A percentile compares a stretch with the other conserved stretches of the same genome.
These are phyloP conservation scores for Ascidia mentula DNA, from an alignment of 23 tunicate species.

Conservation along the genomic window DNA sequence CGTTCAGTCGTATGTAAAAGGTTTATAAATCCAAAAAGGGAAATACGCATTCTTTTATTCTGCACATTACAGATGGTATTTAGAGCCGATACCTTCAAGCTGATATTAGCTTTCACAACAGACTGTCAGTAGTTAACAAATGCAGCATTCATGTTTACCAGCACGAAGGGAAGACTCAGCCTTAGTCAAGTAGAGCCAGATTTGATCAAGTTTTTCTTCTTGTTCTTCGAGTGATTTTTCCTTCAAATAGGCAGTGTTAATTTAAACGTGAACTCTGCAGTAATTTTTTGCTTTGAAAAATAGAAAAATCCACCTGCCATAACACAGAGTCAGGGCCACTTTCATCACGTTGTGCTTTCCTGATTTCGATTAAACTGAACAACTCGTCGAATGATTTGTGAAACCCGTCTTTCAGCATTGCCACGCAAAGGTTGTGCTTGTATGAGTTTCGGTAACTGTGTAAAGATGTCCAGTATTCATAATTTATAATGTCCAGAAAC, in stretches of 20 bases:
- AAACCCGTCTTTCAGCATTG: conserved; percentile 78
- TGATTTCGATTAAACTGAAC: conserved; percentile 50
- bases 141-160: conserved; percentile 64
- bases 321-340: conserved; percentile 86
- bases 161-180: conserved; percentile 71
- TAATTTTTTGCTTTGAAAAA: no score
- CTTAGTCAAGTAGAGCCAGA: conserved; percentile 66
- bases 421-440: conserved; percentile 82
- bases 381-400: conserved; percentile 93
- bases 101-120: no score
- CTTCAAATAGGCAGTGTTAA: conserved; percentile 15
- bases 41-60: no score
- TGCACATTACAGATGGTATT: no score
- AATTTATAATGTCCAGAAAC: no score
- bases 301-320: conserved; percentile 94
- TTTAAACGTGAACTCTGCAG: no score
- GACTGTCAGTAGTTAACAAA: no score
- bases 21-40: no score
- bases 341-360: conserved; percentile 61
- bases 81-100: no score
- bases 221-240: conserved; percentile 56
- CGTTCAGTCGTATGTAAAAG: no score
- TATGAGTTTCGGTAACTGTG: conserved; percentile 80
- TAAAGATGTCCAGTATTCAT: background rate
- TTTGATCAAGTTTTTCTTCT: conserved; percentile 58